Conservation (phyloP, 2,888 invertebrate species). For the Tetrapedia diversipes region DNA sequence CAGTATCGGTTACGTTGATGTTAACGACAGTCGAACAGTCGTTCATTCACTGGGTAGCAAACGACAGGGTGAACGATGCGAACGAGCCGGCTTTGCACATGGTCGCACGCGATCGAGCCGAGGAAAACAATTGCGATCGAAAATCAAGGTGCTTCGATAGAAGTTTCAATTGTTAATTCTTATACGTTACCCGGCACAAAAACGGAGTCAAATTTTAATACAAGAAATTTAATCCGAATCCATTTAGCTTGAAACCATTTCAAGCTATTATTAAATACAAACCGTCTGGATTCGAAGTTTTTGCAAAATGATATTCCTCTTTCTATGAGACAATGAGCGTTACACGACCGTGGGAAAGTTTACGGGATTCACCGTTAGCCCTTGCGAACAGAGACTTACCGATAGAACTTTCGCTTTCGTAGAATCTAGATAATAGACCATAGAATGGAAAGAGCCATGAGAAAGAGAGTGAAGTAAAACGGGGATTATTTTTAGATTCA, state of each 20-base stretch:
- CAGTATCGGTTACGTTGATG: not conserved
- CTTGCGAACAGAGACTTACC: constrained; percentile 70
- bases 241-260: not conserved
- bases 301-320: not conserved
- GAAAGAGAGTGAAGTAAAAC: constrained; percentile 63
- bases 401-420: constrained; percentile 68
- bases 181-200: not conserved
- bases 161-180: not conserved
- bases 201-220: not conserved
- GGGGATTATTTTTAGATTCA: constrained; percentile 78
- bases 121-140: not conserved
- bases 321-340: not conserved
- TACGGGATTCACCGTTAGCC: not conserved
- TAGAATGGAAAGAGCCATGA: constrained; percentile 65
- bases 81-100: no score
- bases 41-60: not conserved
- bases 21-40: constrained; percentile 8
- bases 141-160: not conserved
- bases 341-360: not conserved
- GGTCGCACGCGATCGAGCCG: not conserved
- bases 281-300: not conserved
- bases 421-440: constrained; percentile 70
- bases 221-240: not conserved
- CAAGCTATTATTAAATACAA: not conserved
- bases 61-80: not conserved